These are phyloP conservation scores for Tinea trinotella DNA, from an alignment of 2,888 invertebrate species.

Conservation along the genomic window DNA sequence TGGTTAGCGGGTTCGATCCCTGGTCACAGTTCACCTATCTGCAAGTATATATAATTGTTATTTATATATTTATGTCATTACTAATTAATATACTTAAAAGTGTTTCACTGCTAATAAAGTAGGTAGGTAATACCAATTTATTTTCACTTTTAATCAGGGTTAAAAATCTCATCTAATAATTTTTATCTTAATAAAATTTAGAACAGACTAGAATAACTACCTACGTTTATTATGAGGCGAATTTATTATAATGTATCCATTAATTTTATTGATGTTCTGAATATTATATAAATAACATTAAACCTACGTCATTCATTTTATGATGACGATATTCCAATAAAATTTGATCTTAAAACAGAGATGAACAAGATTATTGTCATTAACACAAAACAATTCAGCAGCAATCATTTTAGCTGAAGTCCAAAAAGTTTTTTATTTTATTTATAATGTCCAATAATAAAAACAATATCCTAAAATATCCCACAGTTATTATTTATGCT, in stretches of 20 bases:
- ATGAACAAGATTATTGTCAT: neutral
- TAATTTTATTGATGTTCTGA: constrained; percentile 12
- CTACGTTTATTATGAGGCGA: neutral
- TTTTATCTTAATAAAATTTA: neutral
- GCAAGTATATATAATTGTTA: no score
- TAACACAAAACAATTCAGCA: no score
- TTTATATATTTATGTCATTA: neutral
- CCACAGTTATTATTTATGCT: no score
- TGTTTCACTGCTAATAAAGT: no score
- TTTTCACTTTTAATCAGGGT: constrained; percentile 3
- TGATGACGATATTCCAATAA: neutral
- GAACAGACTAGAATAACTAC: neutral
- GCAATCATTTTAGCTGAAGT: no score
- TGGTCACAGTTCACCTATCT: no score
- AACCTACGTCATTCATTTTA: neutral
- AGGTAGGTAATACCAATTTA: neutral
- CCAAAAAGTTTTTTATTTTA: no score
- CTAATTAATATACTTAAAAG: no score
- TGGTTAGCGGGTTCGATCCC: no score
- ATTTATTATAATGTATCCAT: constrained; percentile 11
- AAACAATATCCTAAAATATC: no score
- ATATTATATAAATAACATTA: constrained; percentile 5
- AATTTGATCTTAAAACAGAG: neutral
- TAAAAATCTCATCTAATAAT: neutral
- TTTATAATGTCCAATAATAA: no score